Base-by-base conservation (phyloP, 2,113 vertebrate genomes). In the Heterotis niloticus region DNA sequence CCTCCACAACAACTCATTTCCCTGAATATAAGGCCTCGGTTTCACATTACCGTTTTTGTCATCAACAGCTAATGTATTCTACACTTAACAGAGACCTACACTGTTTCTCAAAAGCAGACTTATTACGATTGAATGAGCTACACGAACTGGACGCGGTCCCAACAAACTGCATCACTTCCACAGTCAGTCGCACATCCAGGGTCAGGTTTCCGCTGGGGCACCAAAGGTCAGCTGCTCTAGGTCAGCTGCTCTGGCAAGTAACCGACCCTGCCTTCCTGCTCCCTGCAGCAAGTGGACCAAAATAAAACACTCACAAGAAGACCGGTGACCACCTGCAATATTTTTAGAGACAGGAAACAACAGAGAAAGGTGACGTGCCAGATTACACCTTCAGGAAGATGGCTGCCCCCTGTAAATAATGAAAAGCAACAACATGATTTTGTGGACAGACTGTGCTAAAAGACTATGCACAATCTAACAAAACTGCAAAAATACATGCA, bases 121-220 rank as follows among this genome's bases (percentile, higher is more conserved):
- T 81, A 85, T 88, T 85, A 88, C 34, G 80, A 82, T 68, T 84
- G 76, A 81, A 85, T 87, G 83, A 87, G 79, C 52, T 64, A 60
- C 77, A 84, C 79, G 70, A 84, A 69, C 78, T 34, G 77, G 65
- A 64, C 5, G 10, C 73, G 51, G 76, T 24, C 77, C 66, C 20
- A 28, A 70, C 85, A 82, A 87, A 62, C 77, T 10, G 65, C 72
- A 26, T 73, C 26, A 51, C 75, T 81, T 70, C 26, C 75, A 65
- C 34, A 0, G 44, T 44, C 1, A 1, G 75, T 72, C 74, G 29
- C 0, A 64, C 16, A 0, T 20, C 44, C 34, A 16, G 64, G 72
- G 81, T 87, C 60, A 12, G 20, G 71, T 83, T 51, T 71, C 66
- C 56, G 18, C 59, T 13, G 34, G 57, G 44, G 51, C 52, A 3